phyloP scores from a whole-genome alignment of 2,113 vertebrate species.

The Coregonus clupeaformis region DNA sequence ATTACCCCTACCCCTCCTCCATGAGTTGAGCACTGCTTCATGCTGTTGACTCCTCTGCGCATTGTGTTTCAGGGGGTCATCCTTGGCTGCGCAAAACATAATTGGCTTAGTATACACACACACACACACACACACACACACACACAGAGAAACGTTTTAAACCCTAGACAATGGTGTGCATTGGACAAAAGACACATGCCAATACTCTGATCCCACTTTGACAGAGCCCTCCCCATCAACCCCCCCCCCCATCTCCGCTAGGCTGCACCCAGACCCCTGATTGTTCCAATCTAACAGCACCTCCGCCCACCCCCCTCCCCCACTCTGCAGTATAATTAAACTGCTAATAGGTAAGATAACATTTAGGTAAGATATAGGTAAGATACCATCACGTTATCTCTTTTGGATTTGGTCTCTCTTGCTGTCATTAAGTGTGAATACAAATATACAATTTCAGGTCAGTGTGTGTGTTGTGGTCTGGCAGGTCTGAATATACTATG shows the following conservation, averaged over 20 bases:
- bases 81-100: constrained; percentile 62
- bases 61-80: constrained; percentile 57
- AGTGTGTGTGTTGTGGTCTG: no score
- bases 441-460: no score
- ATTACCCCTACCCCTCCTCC: background rate
- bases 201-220: constrained; percentile 48
- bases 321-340: constrained; percentile 48
- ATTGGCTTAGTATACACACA: constrained; percentile 54
- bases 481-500: no score
- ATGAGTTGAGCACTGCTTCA: constrained; percentile 2
- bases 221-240: no score
- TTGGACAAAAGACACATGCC: constrained; percentile 73
- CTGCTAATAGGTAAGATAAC: constrained; percentile 36
- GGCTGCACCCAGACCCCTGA: background rate
- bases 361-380: constrained; percentile 9
- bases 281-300: background rate
- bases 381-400: constrained; percentile 28
- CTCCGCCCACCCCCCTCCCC: background rate
- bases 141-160: constrained; percentile 54
- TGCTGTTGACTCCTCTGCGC: constrained; percentile 42
- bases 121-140: constrained; percentile 13
- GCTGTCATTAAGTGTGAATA: no score
- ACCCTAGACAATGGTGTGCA: constrained; percentile 51
- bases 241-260: constrained; percentile 2
- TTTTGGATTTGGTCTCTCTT: background rate